Evolutionary conservation across 2,888 invertebrate species (phyloP).

Genomic region (Hylaea fasciaria): DNA sequence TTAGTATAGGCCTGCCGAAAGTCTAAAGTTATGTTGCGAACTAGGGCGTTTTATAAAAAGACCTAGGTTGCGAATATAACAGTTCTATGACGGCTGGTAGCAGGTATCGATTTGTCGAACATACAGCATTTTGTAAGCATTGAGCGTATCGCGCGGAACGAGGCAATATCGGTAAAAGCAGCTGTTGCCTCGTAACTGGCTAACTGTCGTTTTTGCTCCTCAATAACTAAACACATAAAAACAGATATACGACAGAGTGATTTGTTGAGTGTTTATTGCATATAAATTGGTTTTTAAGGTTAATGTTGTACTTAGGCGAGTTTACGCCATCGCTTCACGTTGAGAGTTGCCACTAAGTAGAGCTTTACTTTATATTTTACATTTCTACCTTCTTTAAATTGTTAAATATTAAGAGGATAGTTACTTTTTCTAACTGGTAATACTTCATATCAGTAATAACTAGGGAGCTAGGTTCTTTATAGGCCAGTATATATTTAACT

Average conservation of each 20-base stretch:
- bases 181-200: constrained; percentile 60
- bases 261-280: constrained; percentile 45
- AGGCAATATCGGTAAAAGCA: constrained; percentile 64
- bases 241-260: constrained; percentile 42
- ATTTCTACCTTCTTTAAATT: too few species aligned
- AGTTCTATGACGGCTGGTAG: constrained; percentile 51
- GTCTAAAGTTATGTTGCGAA: constrained; percentile 31
- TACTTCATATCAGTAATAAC: too few species aligned
- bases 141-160: constrained; percentile 59
- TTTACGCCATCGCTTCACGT: constrained; percentile 20
- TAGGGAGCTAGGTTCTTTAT: too few species aligned
- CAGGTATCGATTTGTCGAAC: constrained; percentile 65
- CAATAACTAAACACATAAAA: constrained; percentile 45
- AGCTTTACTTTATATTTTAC: too few species aligned
- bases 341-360: constrained; percentile 8
- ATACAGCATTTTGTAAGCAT: constrained; percentile 67
- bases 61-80: constrained; percentile 38
- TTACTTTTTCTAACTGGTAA: too few species aligned
- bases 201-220: constrained; percentile 56
- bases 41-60: too few species aligned
- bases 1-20: constrained; percentile 3
- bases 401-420: too few species aligned
- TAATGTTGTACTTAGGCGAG: constrained; percentile 27
- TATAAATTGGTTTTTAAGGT: constrained; percentile 41
- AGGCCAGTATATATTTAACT: too few species aligned